These are phyloP conservation scores for Coccyzus lansbergi DNA, from an alignment of 2,797 vertebrate species.

Conservation along the genomic window DNA sequence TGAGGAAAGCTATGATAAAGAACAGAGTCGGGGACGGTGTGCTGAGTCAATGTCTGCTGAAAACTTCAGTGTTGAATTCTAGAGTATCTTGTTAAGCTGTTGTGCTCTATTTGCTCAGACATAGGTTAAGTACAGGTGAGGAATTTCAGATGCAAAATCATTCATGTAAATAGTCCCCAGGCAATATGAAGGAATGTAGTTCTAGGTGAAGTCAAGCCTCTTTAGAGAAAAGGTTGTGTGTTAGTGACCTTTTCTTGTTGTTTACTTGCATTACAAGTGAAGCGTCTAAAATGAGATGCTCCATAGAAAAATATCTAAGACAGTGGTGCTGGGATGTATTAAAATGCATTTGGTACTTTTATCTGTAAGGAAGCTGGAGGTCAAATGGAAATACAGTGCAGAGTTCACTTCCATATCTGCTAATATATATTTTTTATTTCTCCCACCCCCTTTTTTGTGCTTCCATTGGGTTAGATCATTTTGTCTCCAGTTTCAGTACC, in stretches of 20 bases:
- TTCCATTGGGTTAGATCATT: background rate
- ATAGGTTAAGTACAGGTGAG: background rate
- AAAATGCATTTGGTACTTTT: background rate
- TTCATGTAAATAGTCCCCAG: background rate
- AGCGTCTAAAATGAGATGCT: background rate
- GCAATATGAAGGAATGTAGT: background rate
- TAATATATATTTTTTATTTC: too few species aligned
- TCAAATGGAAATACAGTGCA: background rate
- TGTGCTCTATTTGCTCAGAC: background rate
- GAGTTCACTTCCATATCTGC: background rate
- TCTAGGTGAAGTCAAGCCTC: background rate
- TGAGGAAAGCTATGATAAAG: background rate
- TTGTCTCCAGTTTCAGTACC: background rate
- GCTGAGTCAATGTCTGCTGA: background rate
- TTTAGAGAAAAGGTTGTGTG: background rate
- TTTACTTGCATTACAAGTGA: background rate
- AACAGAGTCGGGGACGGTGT: background rate
- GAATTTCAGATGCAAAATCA: background rate
- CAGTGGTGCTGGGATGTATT: background rate
- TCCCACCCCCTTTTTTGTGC: background rate
- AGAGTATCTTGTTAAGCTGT: background rate
- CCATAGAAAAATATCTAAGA: background rate
- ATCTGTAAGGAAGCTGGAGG: background rate
- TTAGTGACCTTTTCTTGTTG: background rate
- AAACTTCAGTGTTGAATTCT: background rate